Conservation (phyloP, 2,797 vertebrate species). For the Decapterus maruadsi region DNA sequence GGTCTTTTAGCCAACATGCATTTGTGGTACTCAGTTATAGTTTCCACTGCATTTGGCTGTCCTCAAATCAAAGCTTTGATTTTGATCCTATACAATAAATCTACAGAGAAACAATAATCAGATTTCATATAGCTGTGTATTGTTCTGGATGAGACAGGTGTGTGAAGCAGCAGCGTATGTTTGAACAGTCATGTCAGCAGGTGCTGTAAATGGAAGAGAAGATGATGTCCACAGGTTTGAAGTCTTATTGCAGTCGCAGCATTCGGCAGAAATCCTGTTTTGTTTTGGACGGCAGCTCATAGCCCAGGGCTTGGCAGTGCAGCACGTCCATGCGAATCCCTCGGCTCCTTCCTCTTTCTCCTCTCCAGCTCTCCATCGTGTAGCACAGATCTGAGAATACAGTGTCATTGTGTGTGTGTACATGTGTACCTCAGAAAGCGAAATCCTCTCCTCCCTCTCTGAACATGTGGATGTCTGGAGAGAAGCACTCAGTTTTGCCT, state of each 20-base stretch:
- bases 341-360: constrained; percentile 13
- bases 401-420: constrained; percentile 33
- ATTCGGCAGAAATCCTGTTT: constrained; percentile 33
- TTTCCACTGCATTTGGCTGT: background rate
- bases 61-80: constrained; percentile 7
- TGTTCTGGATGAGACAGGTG: constrained; percentile 9
- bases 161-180: constrained; percentile 1
- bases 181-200: constrained; percentile 9
- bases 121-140: constrained; percentile 11
- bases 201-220: constrained; percentile 16
- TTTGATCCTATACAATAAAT: background rate
- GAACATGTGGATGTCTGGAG: constrained; percentile 16
- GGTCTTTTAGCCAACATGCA: background rate
- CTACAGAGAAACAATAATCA: background rate
- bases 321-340: constrained; percentile 47
- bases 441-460: constrained; percentile 16
- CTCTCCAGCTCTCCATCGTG: constrained; percentile 25
- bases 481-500: background rate
- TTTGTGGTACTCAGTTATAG: background rate
- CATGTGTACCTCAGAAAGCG: constrained; percentile 19
- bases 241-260: constrained; percentile 26
- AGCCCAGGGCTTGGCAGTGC: constrained; percentile 48
- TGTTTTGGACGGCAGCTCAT: constrained; percentile 52
- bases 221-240: constrained; percentile 29
- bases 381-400: constrained; percentile 35